Evolutionary conservation across 2,113 vertebrate species (phyloP).

Genomic region (Tragulus kanchil): DNA sequence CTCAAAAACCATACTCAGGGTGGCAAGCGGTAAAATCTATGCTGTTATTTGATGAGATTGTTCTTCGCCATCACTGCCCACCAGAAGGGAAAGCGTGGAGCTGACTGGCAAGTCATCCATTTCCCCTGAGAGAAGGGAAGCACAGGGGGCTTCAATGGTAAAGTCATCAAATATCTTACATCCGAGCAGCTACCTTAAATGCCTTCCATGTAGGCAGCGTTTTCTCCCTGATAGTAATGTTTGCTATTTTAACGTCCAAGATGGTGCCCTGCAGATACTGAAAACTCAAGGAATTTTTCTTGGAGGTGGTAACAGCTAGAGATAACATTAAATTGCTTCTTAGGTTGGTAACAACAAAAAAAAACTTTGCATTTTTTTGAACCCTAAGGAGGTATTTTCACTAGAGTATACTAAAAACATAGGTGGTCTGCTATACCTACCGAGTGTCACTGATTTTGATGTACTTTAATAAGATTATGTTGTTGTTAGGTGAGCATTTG

Average conservation of each 20-base stretch:
- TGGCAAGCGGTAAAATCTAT: background rate
- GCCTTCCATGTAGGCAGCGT: background rate
- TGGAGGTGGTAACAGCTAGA: conserved; percentile 56
- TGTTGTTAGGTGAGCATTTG: background rate
- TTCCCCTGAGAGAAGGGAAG: conserved; percentile 54
- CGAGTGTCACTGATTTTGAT: background rate
- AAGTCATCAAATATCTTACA: conserved; percentile 68
- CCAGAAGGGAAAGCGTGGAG: background rate
- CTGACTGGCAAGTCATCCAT: background rate
- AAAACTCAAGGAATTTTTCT: conserved; percentile 60
- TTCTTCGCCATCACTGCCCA: background rate
- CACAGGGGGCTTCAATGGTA: background rate
- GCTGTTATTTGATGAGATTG: background rate
- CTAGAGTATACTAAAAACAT: background rate
- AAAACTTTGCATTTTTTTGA: conserved; percentile 32
- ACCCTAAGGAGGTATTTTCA: conserved; percentile 26
- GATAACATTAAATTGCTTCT: conserved; percentile 65
- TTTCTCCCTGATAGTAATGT: conserved; percentile 22
- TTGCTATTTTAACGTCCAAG: conserved; percentile 35
- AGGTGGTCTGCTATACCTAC: background rate
- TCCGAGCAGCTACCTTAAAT: conserved; percentile 57
- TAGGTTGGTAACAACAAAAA: conserved; percentile 42
- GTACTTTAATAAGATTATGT: background rate
- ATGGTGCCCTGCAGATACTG: conserved; percentile 40
- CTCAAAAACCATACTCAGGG: background rate